These are phyloP conservation scores for Ochropleura plecta DNA, from an alignment of 2,888 invertebrate species.

Conservation along the genomic window DNA sequence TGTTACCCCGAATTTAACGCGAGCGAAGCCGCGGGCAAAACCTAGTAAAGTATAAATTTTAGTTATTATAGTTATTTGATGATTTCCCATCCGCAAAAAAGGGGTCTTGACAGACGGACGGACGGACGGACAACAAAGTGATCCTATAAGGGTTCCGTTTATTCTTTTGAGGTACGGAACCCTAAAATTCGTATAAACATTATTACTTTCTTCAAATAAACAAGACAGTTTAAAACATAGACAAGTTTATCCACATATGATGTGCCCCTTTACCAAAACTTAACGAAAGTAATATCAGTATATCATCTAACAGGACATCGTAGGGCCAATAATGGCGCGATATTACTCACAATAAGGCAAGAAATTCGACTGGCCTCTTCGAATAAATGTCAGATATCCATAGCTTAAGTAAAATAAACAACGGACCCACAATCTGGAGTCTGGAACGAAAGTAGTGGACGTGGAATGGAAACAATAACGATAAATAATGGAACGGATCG, in stretches of 20 bases:
- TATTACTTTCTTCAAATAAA: not conserved
- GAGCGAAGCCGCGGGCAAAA: no score
- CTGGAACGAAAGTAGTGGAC: conserved; percentile 64
- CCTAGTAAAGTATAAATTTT: no score
- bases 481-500: conserved; percentile 82
- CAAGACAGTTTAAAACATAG: conserved; percentile 14
- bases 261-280: conserved; percentile 41
- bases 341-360: conserved; percentile 70
- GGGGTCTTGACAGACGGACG: no score
- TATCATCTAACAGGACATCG: conserved; percentile 64
- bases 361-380: conserved; percentile 59
- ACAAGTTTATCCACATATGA: conserved; percentile 17
- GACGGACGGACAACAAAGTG: no score
- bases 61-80: no score
- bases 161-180: no score
- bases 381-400: conserved; percentile 81
- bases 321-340: conserved; percentile 61
- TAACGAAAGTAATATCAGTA: conserved; percentile 65
- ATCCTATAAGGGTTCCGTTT: no score
- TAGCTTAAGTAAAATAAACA: conserved; percentile 81
- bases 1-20: no score
- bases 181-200: no score
- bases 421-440: conserved; percentile 69
- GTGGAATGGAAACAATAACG: conserved; percentile 81
- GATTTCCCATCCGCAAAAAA: no score